phyloP scores from a whole-genome alignment of 1,140 invertebrate species.

The Ectropis grisescens region DNA sequence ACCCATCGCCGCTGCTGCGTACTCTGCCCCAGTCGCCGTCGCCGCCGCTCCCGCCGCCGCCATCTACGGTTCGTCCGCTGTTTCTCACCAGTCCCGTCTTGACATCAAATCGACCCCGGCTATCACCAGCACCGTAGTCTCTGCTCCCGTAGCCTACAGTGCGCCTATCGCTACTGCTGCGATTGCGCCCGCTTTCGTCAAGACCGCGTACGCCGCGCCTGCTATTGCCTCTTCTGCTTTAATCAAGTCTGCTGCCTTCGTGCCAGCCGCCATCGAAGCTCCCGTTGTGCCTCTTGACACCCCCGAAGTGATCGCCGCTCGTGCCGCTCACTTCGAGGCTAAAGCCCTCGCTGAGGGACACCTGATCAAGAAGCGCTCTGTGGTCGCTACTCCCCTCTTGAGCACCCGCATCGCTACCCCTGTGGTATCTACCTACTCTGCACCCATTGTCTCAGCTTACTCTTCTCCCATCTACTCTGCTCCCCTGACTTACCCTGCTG shows the following conservation, averaged over 20 bases:
- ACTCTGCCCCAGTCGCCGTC: constrained; percentile 20
- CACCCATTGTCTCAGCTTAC: constrained; percentile 25
- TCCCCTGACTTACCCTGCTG: constrained; percentile 28
- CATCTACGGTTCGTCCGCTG: constrained; percentile 18
- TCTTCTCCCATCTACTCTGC: constrained; percentile 23
- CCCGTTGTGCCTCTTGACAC: constrained; percentile 42
- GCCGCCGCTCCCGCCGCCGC: constrained; percentile 6
- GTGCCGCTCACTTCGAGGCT: constrained; percentile 52
- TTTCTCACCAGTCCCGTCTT: constrained; percentile 37
- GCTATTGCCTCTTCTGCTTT: constrained; percentile 14
- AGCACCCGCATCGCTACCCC: constrained; percentile 26
- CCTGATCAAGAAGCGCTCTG: constrained; percentile 42
- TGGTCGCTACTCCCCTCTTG: constrained; percentile 14
- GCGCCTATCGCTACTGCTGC: constrained; percentile 17
- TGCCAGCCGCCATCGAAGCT: constrained; percentile 21
- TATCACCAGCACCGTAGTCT: constrained; percentile 26
- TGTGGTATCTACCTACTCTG: constrained; percentile 23
- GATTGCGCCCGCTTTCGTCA: constrained; percentile 9
- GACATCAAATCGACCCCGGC: constrained; percentile 52
- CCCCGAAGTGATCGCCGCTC: constrained; percentile 62
- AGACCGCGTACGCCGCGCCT: constrained; percentile 4
- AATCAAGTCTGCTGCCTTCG: constrained; percentile 16
- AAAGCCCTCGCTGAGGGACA: constrained; percentile 43
- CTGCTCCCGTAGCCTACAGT: constrained; percentile 27
- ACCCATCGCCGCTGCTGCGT: constrained; percentile 24